These are phyloP conservation scores for Corythornis leucogaster DNA, from an alignment of 2,797 vertebrate genomes.

Conservation along the genomic window DNA sequence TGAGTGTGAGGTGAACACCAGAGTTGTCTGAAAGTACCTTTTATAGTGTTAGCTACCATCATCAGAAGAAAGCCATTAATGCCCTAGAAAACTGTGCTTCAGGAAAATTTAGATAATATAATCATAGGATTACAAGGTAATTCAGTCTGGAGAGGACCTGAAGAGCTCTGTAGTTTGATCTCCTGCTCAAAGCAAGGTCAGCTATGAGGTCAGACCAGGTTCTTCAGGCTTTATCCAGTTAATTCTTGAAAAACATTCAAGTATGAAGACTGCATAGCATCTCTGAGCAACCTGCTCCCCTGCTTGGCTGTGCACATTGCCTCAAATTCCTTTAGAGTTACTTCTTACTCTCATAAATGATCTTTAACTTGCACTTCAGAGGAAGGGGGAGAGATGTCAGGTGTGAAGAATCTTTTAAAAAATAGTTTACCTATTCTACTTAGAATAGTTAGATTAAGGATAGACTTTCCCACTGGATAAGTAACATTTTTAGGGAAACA, in stretches of 20 bases:
- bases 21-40: not conserved
- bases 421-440: not conserved
- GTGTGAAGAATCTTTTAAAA: not conserved
- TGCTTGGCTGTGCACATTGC: not conserved
- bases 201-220: not conserved
- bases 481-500: not conserved
- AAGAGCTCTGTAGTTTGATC: not conserved
- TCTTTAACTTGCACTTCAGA: not conserved
- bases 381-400: not conserved
- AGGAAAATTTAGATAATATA: not conserved
- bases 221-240: not conserved
- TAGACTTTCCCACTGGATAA: not conserved
- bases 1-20: not conserved
- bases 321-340: not conserved
- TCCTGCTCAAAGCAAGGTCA: not conserved
- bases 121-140: not conserved
- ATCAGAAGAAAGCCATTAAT: not conserved
- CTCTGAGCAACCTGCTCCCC: not conserved
- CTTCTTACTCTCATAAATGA: not conserved
- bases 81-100: not conserved
- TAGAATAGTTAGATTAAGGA: not conserved
- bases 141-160: not conserved
- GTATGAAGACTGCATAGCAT: not conserved
- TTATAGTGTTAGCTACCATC: not conserved
- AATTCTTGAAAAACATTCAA: not conserved